Evolutionary conservation across 2,888 invertebrate genomes (phyloP).

Genomic region (Bugula neritina): DNA sequence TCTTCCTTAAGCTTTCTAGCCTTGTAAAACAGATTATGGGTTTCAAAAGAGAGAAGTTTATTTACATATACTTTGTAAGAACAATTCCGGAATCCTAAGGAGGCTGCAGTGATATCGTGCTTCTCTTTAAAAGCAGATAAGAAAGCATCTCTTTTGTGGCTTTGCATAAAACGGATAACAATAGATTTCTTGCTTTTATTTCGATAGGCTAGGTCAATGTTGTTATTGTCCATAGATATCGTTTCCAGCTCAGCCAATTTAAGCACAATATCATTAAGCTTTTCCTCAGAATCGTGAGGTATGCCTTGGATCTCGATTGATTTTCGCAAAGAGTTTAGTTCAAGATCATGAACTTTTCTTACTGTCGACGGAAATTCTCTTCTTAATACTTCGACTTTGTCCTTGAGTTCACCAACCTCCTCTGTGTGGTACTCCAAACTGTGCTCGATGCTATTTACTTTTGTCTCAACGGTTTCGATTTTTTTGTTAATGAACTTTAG

Average conservation of each 20-base stretch:
- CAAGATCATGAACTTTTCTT: background rate
- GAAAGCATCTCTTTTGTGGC: background rate
- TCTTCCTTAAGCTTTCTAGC: background rate
- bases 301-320: conserved; percentile 3
- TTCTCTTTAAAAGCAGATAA: background rate
- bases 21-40: background rate
- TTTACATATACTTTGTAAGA: background rate
- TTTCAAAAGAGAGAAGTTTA: background rate
- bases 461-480: no score
- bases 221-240: background rate
- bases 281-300: background rate
- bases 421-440: no score
- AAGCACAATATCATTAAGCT: conserved; percentile 2
- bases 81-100: background rate
- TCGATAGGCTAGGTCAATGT: background rate
- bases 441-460: no score
- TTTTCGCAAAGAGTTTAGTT: background rate
- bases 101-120: background rate
- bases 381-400: no score
- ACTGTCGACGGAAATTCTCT: no score
- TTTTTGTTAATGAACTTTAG: no score
- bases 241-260: background rate
- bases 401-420: no score
- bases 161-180: background rate
- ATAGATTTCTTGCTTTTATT: conserved; percentile 20